Percentiles rank a stretch among this genome's conserved stretches.
Evolutionary conservation across 1,140 invertebrate genomes (phyloP).

Genomic region (Pogonognathellus flavescens): DNA sequence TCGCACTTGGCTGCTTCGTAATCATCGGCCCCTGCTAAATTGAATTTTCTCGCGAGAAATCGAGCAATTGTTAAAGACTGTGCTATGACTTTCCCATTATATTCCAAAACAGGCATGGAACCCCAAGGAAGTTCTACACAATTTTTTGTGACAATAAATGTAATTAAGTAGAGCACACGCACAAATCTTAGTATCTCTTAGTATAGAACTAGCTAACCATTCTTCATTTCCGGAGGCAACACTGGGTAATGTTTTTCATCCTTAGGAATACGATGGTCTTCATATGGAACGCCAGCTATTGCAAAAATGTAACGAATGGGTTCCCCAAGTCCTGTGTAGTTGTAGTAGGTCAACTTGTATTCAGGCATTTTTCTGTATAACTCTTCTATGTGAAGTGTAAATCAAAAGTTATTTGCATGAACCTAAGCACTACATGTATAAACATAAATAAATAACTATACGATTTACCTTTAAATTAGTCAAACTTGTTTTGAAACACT

Average conservation of each 20-base stretch:
- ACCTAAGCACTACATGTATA: too few species aligned
- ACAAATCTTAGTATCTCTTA: too few species aligned
- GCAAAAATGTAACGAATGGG: background rate
- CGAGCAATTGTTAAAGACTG: conserved; percentile 15
- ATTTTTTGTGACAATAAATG: background rate
- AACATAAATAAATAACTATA: too few species aligned
- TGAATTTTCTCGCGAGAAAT: conserved; percentile 27
- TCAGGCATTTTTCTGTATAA: background rate
- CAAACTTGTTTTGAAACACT: too few species aligned
- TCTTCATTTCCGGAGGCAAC: background rate
- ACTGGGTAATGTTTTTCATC: background rate
- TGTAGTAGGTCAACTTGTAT: background rate
- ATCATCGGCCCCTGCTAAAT: background rate
- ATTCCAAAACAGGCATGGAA: conserved; percentile 29
- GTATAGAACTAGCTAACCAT: background rate
- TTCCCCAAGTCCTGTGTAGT: background rate
- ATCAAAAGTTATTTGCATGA: too few species aligned
- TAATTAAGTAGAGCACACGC: background rate
- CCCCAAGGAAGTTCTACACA: conserved; percentile 8
- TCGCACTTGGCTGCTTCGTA: conserved; percentile 52
- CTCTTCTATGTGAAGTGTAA: too few species aligned
- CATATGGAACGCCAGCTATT: background rate
- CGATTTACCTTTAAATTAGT: too few species aligned
- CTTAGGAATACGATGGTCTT: background rate
- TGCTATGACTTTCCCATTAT: background rate